phyloP scores from a whole-genome alignment of 2,113 vertebrate species.

The Terrapene triunguis region DNA sequence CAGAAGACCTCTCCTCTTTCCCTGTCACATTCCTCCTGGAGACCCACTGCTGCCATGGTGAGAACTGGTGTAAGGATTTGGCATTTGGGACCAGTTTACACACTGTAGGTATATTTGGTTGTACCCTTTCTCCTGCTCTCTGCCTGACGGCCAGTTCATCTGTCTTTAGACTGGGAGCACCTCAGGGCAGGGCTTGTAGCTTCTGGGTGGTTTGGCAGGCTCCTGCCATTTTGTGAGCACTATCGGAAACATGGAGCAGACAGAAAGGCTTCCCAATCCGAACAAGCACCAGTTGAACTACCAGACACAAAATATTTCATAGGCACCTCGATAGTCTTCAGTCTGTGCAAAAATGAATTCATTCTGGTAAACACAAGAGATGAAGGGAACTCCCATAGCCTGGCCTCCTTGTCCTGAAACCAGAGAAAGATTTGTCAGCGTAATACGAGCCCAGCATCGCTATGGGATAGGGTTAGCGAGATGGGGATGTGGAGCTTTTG shows the following conservation, averaged over 20 bases:
- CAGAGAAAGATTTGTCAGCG: neutral
- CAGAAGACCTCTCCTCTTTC: neutral
- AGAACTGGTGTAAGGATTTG: neutral
- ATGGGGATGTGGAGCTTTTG: neutral
- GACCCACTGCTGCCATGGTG: neutral
- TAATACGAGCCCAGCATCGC: neutral
- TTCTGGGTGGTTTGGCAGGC: neutral
- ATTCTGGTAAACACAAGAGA: constrained; percentile 76
- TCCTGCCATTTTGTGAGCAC: neutral
- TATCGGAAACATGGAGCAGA: neutral
- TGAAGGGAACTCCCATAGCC: constrained; percentile 80
- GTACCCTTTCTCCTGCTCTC: neutral
- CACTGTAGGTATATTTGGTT: neutral
- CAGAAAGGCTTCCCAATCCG: neutral
- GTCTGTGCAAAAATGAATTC: constrained; percentile 77
- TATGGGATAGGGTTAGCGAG: too few relatives aligned
- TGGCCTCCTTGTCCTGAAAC: constrained; percentile 54
- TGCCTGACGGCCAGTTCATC: neutral
- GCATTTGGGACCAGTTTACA: neutral
- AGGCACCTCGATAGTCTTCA: constrained; percentile 81
- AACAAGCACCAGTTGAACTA: neutral
- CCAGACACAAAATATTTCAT: neutral
- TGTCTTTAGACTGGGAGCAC: neutral
- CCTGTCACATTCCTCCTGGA: neutral
- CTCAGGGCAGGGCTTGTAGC: too few relatives aligned